Conservation (phyloP, 2,797 vertebrate species). For the Masticophis lateralis region DNA sequence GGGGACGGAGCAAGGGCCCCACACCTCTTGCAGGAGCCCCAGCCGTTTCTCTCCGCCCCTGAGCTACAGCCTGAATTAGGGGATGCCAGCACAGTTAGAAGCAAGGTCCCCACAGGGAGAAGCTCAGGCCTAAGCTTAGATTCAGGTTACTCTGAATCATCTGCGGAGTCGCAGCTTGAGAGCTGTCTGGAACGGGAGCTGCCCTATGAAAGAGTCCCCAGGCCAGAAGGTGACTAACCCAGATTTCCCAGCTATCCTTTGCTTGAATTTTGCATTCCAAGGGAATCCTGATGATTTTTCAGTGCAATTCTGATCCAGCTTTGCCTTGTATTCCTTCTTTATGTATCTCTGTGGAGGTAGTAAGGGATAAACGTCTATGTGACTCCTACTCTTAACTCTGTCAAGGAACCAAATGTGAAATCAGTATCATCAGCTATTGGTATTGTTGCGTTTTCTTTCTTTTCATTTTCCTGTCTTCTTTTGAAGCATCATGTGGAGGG, state of each 20-base stretch:
- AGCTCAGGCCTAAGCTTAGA: conserved; percentile 78
- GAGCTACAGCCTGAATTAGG: conserved; percentile 63
- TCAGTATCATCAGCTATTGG: not conserved
- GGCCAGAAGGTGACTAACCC: conserved; percentile 86
- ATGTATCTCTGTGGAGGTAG: not conserved
- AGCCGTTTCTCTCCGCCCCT: conserved; percentile 51
- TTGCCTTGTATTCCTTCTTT: not conserved
- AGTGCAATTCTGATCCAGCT: accelerated
- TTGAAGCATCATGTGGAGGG: not conserved
- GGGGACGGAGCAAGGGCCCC: conserved; percentile 64
- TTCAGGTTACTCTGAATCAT: conserved; percentile 82
- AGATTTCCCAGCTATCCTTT: accelerated
- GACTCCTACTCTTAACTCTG: not conserved
- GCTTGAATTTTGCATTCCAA: not conserved
- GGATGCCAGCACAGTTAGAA: conserved; percentile 61
- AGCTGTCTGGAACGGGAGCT: conserved; percentile 73
- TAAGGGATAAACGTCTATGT: not conserved
- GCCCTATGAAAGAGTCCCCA: conserved; percentile 81
- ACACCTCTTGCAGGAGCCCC: conserved; percentile 64
- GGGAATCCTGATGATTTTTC: not conserved
- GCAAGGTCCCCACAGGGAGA: conserved; percentile 65
- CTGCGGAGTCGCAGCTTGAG: conserved; percentile 70
- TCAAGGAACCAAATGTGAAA: not conserved
- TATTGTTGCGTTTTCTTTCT: not conserved
- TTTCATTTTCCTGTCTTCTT: no score